Evolutionary conservation across 2,113 vertebrate species (phyloP).

Genomic region (Elgaria multicarinata): DNA sequence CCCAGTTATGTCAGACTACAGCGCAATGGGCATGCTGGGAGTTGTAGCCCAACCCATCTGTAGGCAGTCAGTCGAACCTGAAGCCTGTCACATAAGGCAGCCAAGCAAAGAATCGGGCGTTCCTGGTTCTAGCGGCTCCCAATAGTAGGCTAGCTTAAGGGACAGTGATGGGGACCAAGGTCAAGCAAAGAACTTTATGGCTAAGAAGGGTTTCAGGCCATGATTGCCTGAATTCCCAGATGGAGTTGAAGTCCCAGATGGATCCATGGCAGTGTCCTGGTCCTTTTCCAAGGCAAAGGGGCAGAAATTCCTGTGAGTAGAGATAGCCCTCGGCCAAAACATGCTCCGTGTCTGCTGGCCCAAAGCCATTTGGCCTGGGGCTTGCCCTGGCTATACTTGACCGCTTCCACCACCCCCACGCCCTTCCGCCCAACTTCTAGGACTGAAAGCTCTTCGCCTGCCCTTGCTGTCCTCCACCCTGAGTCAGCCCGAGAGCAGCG

Average conservation of each 20-base stretch:
- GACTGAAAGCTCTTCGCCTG: neutral
- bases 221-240: neutral
- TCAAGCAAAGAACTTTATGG: neutral
- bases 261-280: neutral
- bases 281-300: neutral
- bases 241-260: too few species aligned
- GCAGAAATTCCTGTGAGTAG: neutral
- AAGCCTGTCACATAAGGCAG: too few species aligned
- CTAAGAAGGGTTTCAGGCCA: neutral
- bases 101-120: neutral
- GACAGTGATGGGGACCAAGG: neutral
- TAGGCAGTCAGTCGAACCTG: neutral
- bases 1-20: too few species aligned
- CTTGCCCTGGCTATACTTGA: neutral
- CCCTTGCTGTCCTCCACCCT: conserved; percentile 60
- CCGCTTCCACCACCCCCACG: too few species aligned
- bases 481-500: conserved; percentile 51
- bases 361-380: neutral
- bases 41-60: too few species aligned
- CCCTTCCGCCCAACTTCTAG: neutral
- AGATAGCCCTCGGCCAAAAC: neutral
- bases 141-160: neutral
- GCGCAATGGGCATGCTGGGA: too few species aligned
- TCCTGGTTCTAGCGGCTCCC: neutral
- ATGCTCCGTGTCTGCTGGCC: neutral